Base-by-base conservation (phyloP, 2,113 vertebrate genomes). In the Oreochromis niloticus region DNA sequence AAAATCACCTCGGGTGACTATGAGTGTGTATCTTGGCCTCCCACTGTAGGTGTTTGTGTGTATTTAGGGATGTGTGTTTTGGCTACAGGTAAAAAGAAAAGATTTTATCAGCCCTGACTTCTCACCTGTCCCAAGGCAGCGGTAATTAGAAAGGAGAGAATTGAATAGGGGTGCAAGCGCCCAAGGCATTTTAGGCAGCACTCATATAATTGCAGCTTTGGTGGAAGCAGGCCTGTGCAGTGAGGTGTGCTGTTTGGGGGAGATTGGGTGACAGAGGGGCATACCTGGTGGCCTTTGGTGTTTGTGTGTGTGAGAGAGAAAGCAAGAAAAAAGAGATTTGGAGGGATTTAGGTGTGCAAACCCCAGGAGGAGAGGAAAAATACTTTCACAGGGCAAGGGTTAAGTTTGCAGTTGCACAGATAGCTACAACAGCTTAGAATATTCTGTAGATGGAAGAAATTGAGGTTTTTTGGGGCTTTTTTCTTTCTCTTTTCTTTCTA, bases 91-190 rank as follows among this genome's bases (percentile, higher is more conserved):
- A 97, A 97, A 96, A 96, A 95, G 95, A 95, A 87, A 96, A 97
- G 96, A 97, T 98, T 95, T 97, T 98, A 97, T 97, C 97, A 88
- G 92, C 93, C 87, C 96, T 95, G 96, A 96, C 97, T 98, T 97
- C 96, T 98, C 96, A 97, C 97, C 97, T 96, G 96, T 97, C 97
- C 97, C 90, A 56, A 94, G 97, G 96, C 96, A 94, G 94, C 82
- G 61, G 82, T 97, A 97, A 98, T 98, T 98, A 98, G 95, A 97
- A 96, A 95, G 97, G 95, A 97, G 96, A 96, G 97, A 96, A 96
- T 96, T 96, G 97, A 97, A 97, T 97, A 96, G 87, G 96, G 92
- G 95, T 95, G 84, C 66, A 75, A 96, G 94, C 93, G 95, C 97
- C 96, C 84, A 66, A 32, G 93, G 97, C 96, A 84, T 93, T 96